Conservation (phyloP, 2,888 invertebrate genomes). For the Odontocolon sp. region DNA sequence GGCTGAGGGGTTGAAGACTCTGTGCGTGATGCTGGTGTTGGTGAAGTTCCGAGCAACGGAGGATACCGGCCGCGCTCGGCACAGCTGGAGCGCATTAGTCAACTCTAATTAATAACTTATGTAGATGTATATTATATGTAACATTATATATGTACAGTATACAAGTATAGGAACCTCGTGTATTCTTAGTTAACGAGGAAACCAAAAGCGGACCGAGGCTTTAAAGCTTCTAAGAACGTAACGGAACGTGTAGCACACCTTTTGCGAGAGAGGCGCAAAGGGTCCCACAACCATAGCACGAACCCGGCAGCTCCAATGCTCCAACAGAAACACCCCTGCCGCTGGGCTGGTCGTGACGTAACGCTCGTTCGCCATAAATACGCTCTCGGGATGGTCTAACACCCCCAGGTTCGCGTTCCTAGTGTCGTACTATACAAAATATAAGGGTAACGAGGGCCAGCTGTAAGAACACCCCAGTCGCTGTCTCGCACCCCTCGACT, state of each 20-base stretch:
- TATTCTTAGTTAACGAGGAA: conserved; percentile 60
- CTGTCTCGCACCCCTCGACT: conserved; percentile 13
- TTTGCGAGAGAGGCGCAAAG: conserved; percentile 34
- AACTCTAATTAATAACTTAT: conserved; percentile 80
- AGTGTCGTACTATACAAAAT: conserved; percentile 55
- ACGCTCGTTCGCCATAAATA: conserved; percentile 64
- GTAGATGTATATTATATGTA: conserved; percentile 57
- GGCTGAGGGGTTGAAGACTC: conserved; percentile 50
- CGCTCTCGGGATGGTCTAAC: conserved; percentile 59
- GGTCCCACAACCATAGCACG: conserved; percentile 50
- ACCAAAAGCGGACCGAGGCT: conserved; percentile 59
- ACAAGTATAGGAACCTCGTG: conserved; percentile 33
- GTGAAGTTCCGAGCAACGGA: conserved; percentile 40
- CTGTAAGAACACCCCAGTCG: conserved; percentile 58
- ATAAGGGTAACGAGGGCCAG: conserved; percentile 63
- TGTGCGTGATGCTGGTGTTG: conserved; percentile 13
- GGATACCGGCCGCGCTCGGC: conserved; percentile 62
- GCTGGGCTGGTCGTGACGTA: conserved; percentile 55
- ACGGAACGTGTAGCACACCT: conserved; percentile 57
- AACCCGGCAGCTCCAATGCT: conserved; percentile 47
- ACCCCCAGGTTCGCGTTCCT: conserved; percentile 56
- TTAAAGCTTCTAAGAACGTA: conserved; percentile 60
- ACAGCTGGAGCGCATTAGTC: conserved; percentile 80
- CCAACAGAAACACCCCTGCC: conserved; percentile 37
- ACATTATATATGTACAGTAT: conserved; percentile 40